Base-by-base conservation (phyloP, 1,140 invertebrate species). In the Popillia japonica region DNA sequence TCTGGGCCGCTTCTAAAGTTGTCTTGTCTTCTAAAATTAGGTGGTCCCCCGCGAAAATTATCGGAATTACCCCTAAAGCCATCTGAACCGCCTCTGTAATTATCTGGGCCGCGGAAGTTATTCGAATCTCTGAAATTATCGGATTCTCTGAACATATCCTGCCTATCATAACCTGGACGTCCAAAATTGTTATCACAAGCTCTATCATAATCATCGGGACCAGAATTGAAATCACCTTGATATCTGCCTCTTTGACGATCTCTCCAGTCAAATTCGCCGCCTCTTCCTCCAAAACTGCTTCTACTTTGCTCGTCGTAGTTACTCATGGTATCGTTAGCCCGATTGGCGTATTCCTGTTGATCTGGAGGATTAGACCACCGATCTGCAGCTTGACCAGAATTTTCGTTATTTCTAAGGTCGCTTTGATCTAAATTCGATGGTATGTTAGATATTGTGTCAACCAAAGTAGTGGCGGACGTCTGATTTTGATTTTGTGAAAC, bases 401-500 rank as follows among this genome's bases (percentile, higher is more conserved):
- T 55, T 48, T 76, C 44, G 41, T 55, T 55, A 14, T 55, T 55
- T 55, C 59, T 68, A 14, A 76, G 59, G 14, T 40, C 41, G 11
- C 7, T 72, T 68, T 68, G 22, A 6, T 68, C 27, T 10, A 20
- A 3, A 14, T 68, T 68, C 22, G 61, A 14, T 27, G 61, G 22
- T 9, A 75, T 75, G 40, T 17, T 41, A 40, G 77, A 78, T 0
- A 42, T 74, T 23, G 78, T 78, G 40, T 75, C 22, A 7, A 75
- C 55, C 27, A 34, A 4, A 0, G 76, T 20, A 61, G 10, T 44
- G 42, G 27, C 42, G n/a, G 3, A 44, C 41, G 76, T 8, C 23
- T 55, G 73, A 76, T 75, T 81, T 77, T 84, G 80, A 72, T 82
- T 85, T 79, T 86, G 81, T 2, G 83, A 81, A 59, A 90, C 87